Percentiles rank a stretch among this genome's conserved stretches.
Evolutionary conservation across 2,113 vertebrate species (phyloP).

Genomic region (Glaucomys volans): DNA sequence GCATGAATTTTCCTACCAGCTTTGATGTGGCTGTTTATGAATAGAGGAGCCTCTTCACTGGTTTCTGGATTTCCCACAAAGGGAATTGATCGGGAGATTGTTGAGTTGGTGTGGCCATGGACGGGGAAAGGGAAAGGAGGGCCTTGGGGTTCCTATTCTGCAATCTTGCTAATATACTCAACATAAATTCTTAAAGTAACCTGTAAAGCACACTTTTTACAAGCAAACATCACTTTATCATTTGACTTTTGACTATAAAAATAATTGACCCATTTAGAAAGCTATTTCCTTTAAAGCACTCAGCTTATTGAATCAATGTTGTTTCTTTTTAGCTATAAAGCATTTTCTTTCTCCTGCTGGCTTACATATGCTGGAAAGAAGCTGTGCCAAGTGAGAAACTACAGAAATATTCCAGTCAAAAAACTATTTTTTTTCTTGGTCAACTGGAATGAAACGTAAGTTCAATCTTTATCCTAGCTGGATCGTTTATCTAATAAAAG

Average conservation of each 20-base stretch:
- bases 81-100: background rate
- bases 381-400: conserved; percentile 85
- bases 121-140: background rate
- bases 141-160: background rate
- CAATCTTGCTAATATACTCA: background rate
- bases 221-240: background rate
- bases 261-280: conserved; percentile 40
- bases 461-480: conserved; percentile 57
- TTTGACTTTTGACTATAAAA: conserved; percentile 50
- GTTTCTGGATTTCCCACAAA: background rate
- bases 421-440: conserved; percentile 82
- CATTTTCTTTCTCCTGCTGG: conserved; percentile 86
- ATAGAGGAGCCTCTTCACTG: background rate
- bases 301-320: background rate
- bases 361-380: conserved; percentile 87
- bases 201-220: background rate
- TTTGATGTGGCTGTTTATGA: background rate
- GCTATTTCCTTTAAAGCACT: background rate
- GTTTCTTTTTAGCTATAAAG: conserved; percentile 81
- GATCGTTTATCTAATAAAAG: conserved; percentile 19
- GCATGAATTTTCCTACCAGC: background rate
- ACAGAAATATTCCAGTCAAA: conserved; percentile 67
- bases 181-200: background rate
- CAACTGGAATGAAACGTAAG: conserved; percentile 88
- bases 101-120: background rate